Evolutionary conservation across 2,113 vertebrate species (phyloP).

Genomic region (Phalacrocorax pelagicus): DNA sequence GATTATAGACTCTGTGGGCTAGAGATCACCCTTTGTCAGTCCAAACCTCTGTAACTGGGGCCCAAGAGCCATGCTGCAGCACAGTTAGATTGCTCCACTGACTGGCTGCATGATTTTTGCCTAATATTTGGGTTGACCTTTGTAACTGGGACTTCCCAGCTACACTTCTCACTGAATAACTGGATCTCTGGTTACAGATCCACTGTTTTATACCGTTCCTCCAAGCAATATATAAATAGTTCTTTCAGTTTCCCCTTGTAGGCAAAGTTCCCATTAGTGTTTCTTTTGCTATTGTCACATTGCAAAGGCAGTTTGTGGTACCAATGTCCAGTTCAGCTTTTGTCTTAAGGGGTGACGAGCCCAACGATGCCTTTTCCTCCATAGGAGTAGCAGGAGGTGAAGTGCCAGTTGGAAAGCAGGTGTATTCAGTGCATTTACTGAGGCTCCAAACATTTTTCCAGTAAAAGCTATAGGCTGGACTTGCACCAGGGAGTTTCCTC

Average conservation of each 20-base stretch:
- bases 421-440: neutral
- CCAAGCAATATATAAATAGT: fast-evolving
- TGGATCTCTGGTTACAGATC: neutral
- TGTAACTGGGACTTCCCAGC: neutral
- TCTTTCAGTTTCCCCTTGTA: neutral
- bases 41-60: neutral
- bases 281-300: neutral
- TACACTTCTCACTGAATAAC: neutral
- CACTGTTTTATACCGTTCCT: neutral
- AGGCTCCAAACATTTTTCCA: neutral
- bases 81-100: neutral
- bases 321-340: neutral
- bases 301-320: neutral
- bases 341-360: neutral
- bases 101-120: neutral
- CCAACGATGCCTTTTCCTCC: neutral
- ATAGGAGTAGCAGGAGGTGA: neutral
- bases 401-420: neutral
- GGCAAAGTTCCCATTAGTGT: neutral
- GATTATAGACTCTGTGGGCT: neutral
- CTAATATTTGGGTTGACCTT: neutral
- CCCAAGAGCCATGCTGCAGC: neutral
- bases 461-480: neutral
- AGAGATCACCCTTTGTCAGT: neutral
- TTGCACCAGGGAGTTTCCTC: neutral